These are phyloP conservation scores for Mimas tiliae DNA, from an alignment of 2,888 invertebrate genomes.

Conservation along the genomic window DNA sequence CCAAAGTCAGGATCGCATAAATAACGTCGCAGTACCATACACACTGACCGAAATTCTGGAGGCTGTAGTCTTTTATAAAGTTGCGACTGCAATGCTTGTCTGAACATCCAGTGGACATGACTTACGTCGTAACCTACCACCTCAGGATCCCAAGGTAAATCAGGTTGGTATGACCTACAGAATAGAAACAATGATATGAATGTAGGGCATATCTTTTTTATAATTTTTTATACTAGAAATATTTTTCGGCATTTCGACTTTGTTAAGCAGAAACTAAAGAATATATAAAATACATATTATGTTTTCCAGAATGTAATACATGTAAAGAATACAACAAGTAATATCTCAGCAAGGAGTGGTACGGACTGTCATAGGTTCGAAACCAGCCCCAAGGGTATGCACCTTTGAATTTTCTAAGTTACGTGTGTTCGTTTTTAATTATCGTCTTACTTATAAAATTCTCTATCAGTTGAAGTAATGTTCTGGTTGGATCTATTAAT, in stretches of 20 bases:
- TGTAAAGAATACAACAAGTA: too few species aligned
- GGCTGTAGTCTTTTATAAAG: conserved; percentile 52
- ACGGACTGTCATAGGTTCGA: too few species aligned
- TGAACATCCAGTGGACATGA: conserved; percentile 75
- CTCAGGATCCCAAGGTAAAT: conserved; percentile 63
- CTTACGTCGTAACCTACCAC: conserved; percentile 59
- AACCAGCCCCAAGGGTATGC: too few species aligned
- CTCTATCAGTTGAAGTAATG: conserved; percentile 49
- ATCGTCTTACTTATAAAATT: conserved; percentile 58
- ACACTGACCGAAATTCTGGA: conserved; percentile 50
- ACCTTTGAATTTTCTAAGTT: too few species aligned
- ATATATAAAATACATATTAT: too few species aligned
- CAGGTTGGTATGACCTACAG: conserved; percentile 69
- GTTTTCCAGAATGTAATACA: too few species aligned
- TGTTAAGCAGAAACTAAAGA: too few species aligned
- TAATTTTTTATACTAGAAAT: too few species aligned
- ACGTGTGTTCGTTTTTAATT: too few species aligned
- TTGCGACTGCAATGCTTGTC: conserved; percentile 64
- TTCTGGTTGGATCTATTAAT: conserved; percentile 49
- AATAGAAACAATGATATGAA: neutral
- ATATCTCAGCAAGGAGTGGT: too few species aligned
- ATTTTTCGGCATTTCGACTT: too few species aligned
- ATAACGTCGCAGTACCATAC: conserved; percentile 55
- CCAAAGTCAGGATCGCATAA: conserved; percentile 75
- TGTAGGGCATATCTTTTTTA: too few species aligned